Evolutionary conservation across 2,888 invertebrate genomes (phyloP), one percentile per base, ranked within the genome.

Genomic region (Frankliniella fusca): DNA sequence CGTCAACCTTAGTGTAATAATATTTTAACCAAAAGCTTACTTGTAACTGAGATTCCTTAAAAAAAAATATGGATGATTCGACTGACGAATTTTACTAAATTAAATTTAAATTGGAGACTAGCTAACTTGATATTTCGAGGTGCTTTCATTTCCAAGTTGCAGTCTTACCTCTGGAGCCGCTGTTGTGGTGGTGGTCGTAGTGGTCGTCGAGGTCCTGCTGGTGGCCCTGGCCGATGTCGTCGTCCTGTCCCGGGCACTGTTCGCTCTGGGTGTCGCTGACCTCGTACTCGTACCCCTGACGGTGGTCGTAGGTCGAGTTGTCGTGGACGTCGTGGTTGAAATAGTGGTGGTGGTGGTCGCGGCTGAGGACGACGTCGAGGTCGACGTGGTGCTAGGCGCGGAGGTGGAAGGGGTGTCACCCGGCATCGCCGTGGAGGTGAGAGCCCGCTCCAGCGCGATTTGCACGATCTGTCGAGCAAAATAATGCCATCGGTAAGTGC

Each of bases 371-470:
- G 70, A 23, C 70, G 23, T 27, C 23, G 9, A 12, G 70, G n/a
- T 76, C 9, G 27, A 8, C 54, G 54, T 12, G 7, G 54, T 54
- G 2, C 3, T 1, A 2, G 54, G 54, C 12, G 54, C 15, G 10
- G 54, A 20, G 18, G 54, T 54, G 12, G 54, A 5, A 5, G 54
- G 15, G 18, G 54, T 54, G 12, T 54, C 54, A 27, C 27, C 27
- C 11, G 70, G 70, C 70, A 76, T 76, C 23, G 70, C 70, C 27
- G 70, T 76, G 27, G 70, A 76, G 23, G 70, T 76, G 23, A 76
- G 70, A 0, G 70, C 70, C 11, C 70, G 70, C 70, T 76, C 70
- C 23, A 76, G 27, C 10, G 70, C 70, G 27, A 76, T 27, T 23
- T 76, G 70, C 27, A 76, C 70, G 23, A 76, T 76, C 70, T 76